Conservation (phyloP, 1,140 invertebrate species). For the Ptiloglossa arizonensis region DNA sequence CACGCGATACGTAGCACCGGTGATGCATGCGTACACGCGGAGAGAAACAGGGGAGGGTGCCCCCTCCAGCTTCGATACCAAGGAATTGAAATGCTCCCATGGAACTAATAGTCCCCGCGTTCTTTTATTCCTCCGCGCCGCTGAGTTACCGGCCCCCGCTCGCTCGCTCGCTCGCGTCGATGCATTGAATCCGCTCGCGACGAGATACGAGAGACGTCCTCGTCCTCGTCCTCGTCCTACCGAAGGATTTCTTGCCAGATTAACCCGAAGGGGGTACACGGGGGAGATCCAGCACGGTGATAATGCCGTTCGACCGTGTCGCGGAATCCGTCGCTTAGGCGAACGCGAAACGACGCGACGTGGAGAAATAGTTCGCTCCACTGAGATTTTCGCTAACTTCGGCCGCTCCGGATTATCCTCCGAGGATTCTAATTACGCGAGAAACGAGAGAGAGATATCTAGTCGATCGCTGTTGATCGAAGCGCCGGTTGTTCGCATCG, state of each 20-base stretch:
- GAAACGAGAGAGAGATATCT: too few species aligned
- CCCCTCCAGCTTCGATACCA: too few species aligned
- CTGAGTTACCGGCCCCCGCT: slow-evolving; percentile 27
- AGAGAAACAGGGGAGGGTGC: too few species aligned
- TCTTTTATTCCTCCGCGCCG: slow-evolving; percentile 3
- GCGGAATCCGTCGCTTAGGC: slow-evolving; percentile 29
- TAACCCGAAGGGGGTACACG: neutral
- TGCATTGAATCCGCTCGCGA: slow-evolving; percentile 23
- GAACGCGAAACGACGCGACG: slow-evolving; percentile 31
- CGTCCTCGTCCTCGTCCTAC: too few species aligned
- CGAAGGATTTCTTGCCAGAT: slow-evolving; percentile 43
- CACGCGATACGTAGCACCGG: neutral
- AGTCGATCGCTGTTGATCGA: too few species aligned
- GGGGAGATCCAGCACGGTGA: slow-evolving; percentile 37
- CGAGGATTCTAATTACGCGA: neutral
- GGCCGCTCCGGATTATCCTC: too few species aligned
- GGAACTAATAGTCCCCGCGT: slow-evolving; percentile 42
- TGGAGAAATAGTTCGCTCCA: neutral
- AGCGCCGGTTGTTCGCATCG: too few species aligned
- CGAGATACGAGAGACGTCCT: slow-evolving; percentile 15
- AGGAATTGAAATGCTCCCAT: slow-evolving; percentile 59
- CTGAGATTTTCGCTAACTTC: neutral
- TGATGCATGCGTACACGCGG: too few species aligned
- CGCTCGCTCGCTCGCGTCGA: slow-evolving; percentile 14
- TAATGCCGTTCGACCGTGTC: slow-evolving; percentile 34